phyloP scores from a whole-genome alignment of 2,797 vertebrate species.

The Bradypus variegatus region DNA sequence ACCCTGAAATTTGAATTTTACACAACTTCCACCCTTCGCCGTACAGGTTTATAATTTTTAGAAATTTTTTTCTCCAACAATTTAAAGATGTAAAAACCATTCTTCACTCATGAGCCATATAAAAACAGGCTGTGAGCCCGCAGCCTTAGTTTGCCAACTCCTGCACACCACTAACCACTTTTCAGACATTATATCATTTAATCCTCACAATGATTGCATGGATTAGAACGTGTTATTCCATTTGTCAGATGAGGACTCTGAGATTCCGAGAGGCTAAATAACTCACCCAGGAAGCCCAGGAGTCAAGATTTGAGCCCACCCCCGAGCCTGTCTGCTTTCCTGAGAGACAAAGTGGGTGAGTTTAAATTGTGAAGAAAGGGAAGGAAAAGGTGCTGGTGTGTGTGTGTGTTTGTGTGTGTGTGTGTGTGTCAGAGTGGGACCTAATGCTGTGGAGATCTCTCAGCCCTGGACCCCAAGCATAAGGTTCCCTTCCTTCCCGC shows the following conservation, averaged over 20 bases:
- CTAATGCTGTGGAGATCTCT: neutral
- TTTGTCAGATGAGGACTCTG: neutral
- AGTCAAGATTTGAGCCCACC: neutral
- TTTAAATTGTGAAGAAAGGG: neutral
- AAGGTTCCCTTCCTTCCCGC: no score
- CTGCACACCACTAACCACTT: neutral
- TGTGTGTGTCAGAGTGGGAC: neutral
- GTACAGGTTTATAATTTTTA: neutral
- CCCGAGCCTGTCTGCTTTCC: neutral
- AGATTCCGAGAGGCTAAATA: neutral
- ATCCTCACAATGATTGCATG: neutral
- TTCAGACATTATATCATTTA: neutral
- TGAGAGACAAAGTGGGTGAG: neutral
- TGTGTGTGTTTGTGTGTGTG: neutral
- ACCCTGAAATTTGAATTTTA: neutral
- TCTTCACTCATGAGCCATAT: neutral
- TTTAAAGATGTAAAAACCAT: neutral
- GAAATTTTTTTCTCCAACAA: neutral
- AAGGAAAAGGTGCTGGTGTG: neutral
- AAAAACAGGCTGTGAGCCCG: neutral
- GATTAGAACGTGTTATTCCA: neutral
- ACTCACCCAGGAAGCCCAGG: neutral
- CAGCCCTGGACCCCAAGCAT: neutral
- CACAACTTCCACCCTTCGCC: neutral
- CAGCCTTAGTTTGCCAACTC: neutral